phyloP scores from a whole-genome alignment of 2,888 invertebrate genomes.

The Pegoplata infirma region DNA sequence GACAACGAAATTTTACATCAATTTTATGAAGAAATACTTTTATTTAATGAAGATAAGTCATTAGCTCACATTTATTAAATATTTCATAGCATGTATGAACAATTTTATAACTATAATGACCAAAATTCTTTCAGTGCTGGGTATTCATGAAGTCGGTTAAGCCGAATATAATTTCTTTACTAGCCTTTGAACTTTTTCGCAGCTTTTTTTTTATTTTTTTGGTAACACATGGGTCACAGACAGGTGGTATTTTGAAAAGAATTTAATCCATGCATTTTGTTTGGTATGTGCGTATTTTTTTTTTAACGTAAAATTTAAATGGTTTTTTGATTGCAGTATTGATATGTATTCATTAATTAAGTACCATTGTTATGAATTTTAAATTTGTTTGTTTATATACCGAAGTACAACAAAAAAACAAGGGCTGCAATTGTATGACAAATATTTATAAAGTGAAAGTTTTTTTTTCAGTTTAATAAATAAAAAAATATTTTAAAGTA shows the following conservation, averaged over 20 bases:
- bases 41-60: too few relatives aligned
- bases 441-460: constrained; percentile 6
- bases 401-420: background rate
- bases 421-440: background rate
- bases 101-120: too few relatives aligned
- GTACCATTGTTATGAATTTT: constrained; percentile 62
- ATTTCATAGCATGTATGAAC: too few relatives aligned
- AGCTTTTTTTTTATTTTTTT: background rate
- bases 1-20: too few relatives aligned
- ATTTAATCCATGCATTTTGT: constrained; percentile 38
- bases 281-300: background rate
- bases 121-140: too few relatives aligned
- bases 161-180: too few relatives aligned
- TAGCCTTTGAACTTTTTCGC: background rate
- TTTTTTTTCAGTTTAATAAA: too few relatives aligned
- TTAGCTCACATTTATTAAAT: too few relatives aligned
- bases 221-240: constrained; percentile 45
- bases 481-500: too few relatives aligned
- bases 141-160: background rate
- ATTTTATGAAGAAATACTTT: too few relatives aligned
- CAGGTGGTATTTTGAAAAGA: constrained; percentile 54
- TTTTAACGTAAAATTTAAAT: constrained; percentile 54
- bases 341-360: constrained; percentile 61
- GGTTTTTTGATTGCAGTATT: constrained; percentile 61
- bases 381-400: constrained; percentile 51